Base-by-base conservation (phyloP, 1,140 invertebrate genomes). In the Drosophila nasuta region DNA sequence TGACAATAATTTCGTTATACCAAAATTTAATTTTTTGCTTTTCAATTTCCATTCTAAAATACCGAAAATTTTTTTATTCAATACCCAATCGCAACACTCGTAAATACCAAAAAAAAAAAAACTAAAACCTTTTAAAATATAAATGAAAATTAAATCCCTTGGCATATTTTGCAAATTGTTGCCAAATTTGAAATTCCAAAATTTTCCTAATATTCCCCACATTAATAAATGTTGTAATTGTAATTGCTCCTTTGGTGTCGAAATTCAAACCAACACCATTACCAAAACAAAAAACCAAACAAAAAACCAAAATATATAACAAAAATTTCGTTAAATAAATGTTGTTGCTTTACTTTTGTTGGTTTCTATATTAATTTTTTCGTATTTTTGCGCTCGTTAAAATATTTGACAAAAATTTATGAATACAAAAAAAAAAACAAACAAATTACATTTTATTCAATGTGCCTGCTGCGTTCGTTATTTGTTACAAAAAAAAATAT, bases 391-490 rank as follows among this genome's bases (percentile, higher is more conserved):
- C 85, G 85, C 86, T 87, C 86, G 83, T 91, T 91, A 52, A 79
- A 89, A 79, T 69, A 56, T 81, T 66, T 49, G 17, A 71, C 48
- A 58, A 69, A 68, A 51, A 64, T 45, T 64, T 54, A 41, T 54
- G 11, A 81, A 62, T 49, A 48, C 30, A 81, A 79, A 82, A 35
- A 30, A 58, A 48, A 59, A 70, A 70, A 28, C 28, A 25, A 25
- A 25, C 28, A 45, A 60, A 54, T 25, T 25, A 64, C 60, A 73
- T 67, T 72, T 81, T 81, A 71, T 90, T 81, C 43, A 85, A 89
- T 89, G 78, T 89, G 86, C 85, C 81, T 89, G 86, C 85, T 85
- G 75, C 86, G 85, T 88, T 88, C 66, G 85, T 90, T 89, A 89
- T 78, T 85, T 79, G 81, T 89, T 89, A 89, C 77, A 87, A 88